A percentile compares a stretch with the other conserved stretches of the same genome.
These are phyloP conservation scores for Aythya baeri DNA, from an alignment of 2,113 vertebrate genomes.

Conservation along the genomic window DNA sequence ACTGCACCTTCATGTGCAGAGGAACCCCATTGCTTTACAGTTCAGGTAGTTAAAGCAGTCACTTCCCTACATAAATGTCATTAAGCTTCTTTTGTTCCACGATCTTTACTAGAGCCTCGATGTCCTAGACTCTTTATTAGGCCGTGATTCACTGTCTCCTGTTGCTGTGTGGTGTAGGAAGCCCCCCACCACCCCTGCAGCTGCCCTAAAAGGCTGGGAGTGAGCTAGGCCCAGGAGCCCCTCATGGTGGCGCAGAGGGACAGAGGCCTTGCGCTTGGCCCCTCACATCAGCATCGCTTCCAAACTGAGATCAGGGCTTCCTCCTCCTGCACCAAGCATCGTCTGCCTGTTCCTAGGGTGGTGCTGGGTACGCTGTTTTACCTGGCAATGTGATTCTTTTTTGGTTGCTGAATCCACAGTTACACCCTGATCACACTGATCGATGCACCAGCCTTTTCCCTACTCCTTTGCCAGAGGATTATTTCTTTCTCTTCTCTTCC, in stretches of 20 bases:
- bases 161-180: neutral
- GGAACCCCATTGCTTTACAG: neutral
- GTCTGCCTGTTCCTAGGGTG: slow-evolving; percentile 59
- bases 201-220: neutral
- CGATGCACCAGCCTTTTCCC: fast-evolving
- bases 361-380: neutral
- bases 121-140: neutral
- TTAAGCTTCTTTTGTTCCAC: neutral
- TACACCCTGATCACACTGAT: neutral
- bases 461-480: neutral
- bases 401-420: neutral
- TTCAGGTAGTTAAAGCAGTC: neutral
- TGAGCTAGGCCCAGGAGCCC: fast-evolving
- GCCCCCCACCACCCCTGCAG: neutral
- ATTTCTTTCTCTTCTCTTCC: neutral
- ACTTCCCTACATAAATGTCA: neutral
- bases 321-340: neutral
- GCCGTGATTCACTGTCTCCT: neutral
- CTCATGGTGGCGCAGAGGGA: too few species aligned
- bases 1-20: neutral
- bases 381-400: neutral
- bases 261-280: neutral
- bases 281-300: neutral
- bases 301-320: neutral
- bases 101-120: neutral